A percentile compares a stretch with the other conserved stretches of the same genome.
phyloP scores from a whole-genome alignment of 2,113 vertebrate genomes.

The Stictonetta naevosa region DNA sequence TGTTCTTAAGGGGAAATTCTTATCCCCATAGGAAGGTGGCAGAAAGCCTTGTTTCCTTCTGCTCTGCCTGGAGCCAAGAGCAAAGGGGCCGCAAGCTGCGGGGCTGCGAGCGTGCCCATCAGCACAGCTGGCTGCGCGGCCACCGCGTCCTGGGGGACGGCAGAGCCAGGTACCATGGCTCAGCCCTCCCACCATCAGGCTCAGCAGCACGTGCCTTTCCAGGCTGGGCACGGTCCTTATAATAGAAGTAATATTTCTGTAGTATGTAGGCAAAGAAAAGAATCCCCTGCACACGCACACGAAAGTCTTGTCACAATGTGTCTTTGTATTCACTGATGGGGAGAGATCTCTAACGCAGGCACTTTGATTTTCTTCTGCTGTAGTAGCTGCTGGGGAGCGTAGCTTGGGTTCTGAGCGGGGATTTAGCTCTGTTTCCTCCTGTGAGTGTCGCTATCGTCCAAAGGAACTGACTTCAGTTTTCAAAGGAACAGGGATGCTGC shows the following conservation, averaged over 20 bases:
- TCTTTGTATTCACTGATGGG: neutral
- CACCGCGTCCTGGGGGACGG: neutral
- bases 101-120: neutral
- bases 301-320: neutral
- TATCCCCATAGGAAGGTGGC: neutral
- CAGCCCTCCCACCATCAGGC: neutral
- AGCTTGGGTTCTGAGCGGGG: neutral
- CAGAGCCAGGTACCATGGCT: neutral
- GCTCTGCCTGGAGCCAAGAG: neutral
- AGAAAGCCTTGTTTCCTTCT: neutral
- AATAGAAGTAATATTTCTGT: neutral
- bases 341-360: neutral
- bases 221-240: neutral
- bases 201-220: neutral
- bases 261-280: neutral
- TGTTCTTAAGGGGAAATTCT: neutral
- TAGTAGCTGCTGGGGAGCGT: neutral
- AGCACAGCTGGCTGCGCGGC: neutral
- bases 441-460: constrained; percentile 39
- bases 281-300: too few species aligned
- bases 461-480: constrained; percentile 4
- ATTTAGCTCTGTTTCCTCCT: neutral
- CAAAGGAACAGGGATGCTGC: constrained; percentile 1
- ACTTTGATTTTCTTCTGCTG: neutral
- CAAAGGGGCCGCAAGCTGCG: neutral